Conservation (phyloP, 2,797 vertebrate genomes). For the Kryptolebias ocellatus region DNA sequence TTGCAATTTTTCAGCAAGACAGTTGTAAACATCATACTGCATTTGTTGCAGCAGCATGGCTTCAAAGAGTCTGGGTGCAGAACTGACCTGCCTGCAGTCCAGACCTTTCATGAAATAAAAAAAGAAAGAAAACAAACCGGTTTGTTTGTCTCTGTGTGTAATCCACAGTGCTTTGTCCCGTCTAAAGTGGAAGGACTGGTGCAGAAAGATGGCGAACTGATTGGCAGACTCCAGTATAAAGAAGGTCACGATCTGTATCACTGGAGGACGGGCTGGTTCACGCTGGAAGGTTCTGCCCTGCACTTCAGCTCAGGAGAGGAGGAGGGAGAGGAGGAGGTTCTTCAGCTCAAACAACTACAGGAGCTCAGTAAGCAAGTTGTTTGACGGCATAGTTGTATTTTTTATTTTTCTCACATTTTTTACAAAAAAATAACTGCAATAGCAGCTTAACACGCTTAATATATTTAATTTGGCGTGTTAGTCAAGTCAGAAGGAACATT, state of each 20-base stretch:
- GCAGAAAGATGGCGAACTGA: conserved; percentile 86
- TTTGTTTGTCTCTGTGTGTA: not conserved
- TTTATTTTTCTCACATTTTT: too few relatives aligned
- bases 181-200: conserved; percentile 82
- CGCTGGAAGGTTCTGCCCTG: conserved; percentile 87
- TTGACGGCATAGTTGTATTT: not conserved
- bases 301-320: conserved; percentile 85
- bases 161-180: conserved; percentile 86
- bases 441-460: too few relatives aligned
- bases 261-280: conserved; percentile 94
- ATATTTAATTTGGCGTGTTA: too few relatives aligned
- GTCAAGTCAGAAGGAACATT: too few relatives aligned
- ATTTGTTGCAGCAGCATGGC: too few relatives aligned
- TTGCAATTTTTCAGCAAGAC: too few relatives aligned
- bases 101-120: too few relatives aligned
- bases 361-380: conserved; percentile 91
- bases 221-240: conserved; percentile 93
- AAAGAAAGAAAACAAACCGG: too few relatives aligned
- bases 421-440: too few relatives aligned
- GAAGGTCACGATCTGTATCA: conserved; percentile 92
- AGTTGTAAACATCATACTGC: too few relatives aligned
- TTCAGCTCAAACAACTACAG: conserved; percentile 91
- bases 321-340: conserved; percentile 79
- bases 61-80: too few relatives aligned
- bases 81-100: too few relatives aligned